phyloP scores from a whole-genome alignment of 2,888 invertebrate genomes.

The Meghimatium bilineatum region DNA sequence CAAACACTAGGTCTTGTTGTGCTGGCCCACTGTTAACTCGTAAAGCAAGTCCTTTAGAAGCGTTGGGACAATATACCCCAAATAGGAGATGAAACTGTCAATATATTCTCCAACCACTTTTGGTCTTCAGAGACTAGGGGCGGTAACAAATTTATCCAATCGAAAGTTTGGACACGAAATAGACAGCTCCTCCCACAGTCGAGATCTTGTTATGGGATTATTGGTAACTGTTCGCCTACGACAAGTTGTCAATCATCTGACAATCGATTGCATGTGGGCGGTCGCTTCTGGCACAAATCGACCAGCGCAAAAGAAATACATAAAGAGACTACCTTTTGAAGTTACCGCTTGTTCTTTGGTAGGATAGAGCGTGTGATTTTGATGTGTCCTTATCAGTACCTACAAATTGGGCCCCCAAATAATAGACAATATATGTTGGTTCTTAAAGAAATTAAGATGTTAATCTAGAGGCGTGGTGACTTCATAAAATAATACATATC shows the following conservation, averaged over 20 bases:
- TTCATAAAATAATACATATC: not conserved
- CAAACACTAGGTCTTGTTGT: slow-evolving; percentile 46
- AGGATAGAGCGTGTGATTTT: not conserved
- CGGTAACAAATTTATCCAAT: slow-evolving; percentile 35
- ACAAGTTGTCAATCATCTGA: slow-evolving; percentile 21
- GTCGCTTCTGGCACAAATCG: slow-evolving; percentile 9
- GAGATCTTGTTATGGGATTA: not conserved
- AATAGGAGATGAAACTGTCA: slow-evolving; percentile 37
- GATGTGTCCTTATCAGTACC: slow-evolving; percentile 1
- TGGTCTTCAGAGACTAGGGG: not conserved
- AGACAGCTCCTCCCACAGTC: slow-evolving; percentile 7
- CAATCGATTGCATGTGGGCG: slow-evolving; percentile 37
- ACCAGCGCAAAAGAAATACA: slow-evolving; percentile 4
- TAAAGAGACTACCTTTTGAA: slow-evolving; percentile 13
- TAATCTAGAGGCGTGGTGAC: slow-evolving; percentile 6
- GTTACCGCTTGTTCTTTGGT: not conserved
- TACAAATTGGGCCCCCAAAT: slow-evolving; percentile 34
- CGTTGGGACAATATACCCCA: slow-evolving; percentile 44
- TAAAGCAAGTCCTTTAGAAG: slow-evolving; percentile 46
- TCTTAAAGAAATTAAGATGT: not conserved
- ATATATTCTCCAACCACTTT: slow-evolving; percentile 36
- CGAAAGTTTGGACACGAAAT: slow-evolving; percentile 5
- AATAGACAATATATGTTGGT: not conserved
- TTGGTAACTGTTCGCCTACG: not conserved
- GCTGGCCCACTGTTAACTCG: slow-evolving; percentile 32